These are phyloP conservation scores for Bombyx huttoni DNA, from an alignment of 2,888 invertebrate genomes.

Conservation along the genomic window DNA sequence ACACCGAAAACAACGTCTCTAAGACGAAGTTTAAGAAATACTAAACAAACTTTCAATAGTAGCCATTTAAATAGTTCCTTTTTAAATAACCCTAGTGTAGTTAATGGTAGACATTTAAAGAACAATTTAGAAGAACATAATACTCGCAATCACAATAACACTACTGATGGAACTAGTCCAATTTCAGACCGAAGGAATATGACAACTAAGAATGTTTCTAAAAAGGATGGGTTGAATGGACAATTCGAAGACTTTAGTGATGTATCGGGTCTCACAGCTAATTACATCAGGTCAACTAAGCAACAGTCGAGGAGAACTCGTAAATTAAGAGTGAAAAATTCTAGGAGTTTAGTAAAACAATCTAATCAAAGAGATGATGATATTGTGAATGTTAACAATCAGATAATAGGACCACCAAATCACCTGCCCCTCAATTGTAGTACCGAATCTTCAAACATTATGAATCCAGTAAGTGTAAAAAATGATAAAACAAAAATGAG, in stretches of 20 bases:
- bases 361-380: constrained; percentile 21
- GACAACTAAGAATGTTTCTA: constrained; percentile 15
- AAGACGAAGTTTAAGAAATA: constrained; percentile 45
- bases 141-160: constrained; percentile 13
- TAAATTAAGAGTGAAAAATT: constrained; percentile 38
- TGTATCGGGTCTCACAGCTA: constrained; percentile 62
- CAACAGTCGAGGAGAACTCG: constrained; percentile 39
- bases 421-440: constrained; percentile 34
- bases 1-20: constrained; percentile 40
- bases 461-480: constrained; percentile 41
- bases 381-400: constrained; percentile 42
- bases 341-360: constrained; percentile 36
- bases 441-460: constrained; percentile 49
- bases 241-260: constrained; percentile 60
- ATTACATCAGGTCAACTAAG: constrained; percentile 63
- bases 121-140: constrained; percentile 15
- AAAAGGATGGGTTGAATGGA: constrained; percentile 27
- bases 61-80: constrained; percentile 37
- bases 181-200: constrained; percentile 5
- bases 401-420: constrained; percentile 27
- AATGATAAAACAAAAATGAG: constrained; percentile 27
- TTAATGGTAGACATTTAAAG: constrained; percentile 24
- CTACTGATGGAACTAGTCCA: constrained; percentile 7
- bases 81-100: constrained; percentile 24
- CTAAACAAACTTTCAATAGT: constrained; percentile 30